Conservation (phyloP, 2,888 invertebrate genomes). For the Monopis laevigella region DNA sequence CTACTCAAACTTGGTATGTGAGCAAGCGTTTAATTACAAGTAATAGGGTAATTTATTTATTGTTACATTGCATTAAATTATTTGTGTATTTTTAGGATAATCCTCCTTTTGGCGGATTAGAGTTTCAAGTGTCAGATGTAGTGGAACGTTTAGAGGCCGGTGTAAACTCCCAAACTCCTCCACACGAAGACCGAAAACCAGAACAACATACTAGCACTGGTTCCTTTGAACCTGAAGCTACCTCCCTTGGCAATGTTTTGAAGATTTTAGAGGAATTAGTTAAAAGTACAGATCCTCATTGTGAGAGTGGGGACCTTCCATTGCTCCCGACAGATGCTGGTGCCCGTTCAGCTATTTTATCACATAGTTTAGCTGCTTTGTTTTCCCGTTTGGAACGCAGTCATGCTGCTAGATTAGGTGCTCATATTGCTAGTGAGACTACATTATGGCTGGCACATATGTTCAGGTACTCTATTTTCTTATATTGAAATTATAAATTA, state of each 20-base stretch:
- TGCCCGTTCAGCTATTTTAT: conserved; percentile 72
- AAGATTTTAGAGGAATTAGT: conserved; percentile 68
- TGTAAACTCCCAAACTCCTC: conserved; percentile 52
- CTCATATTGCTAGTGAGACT: conserved; percentile 84
- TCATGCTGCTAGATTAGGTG: conserved; percentile 82
- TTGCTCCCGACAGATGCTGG: conserved; percentile 71
- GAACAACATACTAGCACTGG: conserved; percentile 58
- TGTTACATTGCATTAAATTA: no score
- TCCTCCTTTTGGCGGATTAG: conserved; percentile 71
- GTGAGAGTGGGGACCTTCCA: conserved; percentile 70
- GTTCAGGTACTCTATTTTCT: conserved; percentile 85
- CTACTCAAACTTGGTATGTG: no score
- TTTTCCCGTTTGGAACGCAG: conserved; percentile 83
- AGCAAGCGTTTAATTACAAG: no score
- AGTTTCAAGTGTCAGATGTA: conserved; percentile 78
- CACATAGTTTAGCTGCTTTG: conserved; percentile 90
- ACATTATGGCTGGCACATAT: conserved; percentile 88
- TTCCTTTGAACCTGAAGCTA: conserved; percentile 64
- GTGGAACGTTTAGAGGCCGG: conserved; percentile 76
- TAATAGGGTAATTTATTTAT: no score
- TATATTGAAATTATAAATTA: no score
- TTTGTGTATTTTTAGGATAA: conserved; percentile 52
- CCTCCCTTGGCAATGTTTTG: conserved; percentile 70
- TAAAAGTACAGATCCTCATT: conserved; percentile 68
- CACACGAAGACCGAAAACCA: conserved; percentile 42